Base-by-base conservation (phyloP, 2,113 vertebrate species). In the Nanorana parkeri region DNA sequence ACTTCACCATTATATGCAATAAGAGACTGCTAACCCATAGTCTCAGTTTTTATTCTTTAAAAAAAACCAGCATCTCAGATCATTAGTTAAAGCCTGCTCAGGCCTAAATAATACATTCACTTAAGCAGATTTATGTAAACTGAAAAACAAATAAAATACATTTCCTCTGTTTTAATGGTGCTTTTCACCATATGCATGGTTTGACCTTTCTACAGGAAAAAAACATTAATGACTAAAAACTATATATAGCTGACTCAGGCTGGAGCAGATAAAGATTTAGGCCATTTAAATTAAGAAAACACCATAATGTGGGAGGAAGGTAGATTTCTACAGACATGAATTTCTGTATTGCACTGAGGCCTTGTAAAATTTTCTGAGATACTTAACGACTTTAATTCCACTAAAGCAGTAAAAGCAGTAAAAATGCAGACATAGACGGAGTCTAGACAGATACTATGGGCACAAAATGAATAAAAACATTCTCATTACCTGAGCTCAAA, bases 401-500 rank as follows among this genome's bases (percentile, higher is more conserved):
- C 55, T 63, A 23, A 26, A 73, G 60, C 24, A 55, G 41, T n/a
- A 81, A 11, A 26, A 73, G 24, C 24, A 36, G 68, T n/a, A 81
- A 81, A 36, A 81, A 72, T 61, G 36, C 68, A 81, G 68, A 81
- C 60, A 81, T 64, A n/a, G n/a, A n/a, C 61, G 55, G 17, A 72
- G 68, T 81, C 79, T 81, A 81, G 79, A 81, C 79, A 81, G 68
- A 81, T 81, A 81, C 73, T 73, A 73, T 58, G 41, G 60, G 65
- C 56, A 81, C 24, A 58, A 65, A 68, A 79, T 68, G 24, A 47
- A 79, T 68, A 79, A 64, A 58, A 79, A 28, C 64, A 58, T 68
- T 68, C 32, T 56, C 15, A 68, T 68, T 63, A 68, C 19, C 41
- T 51, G 17, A 24, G 5, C 26, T 79, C 3, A 79, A 32, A 26